Conservation (phyloP, 92 coral and sea anemone genomes). For the Hydrozoanthus gracilis region DNA sequence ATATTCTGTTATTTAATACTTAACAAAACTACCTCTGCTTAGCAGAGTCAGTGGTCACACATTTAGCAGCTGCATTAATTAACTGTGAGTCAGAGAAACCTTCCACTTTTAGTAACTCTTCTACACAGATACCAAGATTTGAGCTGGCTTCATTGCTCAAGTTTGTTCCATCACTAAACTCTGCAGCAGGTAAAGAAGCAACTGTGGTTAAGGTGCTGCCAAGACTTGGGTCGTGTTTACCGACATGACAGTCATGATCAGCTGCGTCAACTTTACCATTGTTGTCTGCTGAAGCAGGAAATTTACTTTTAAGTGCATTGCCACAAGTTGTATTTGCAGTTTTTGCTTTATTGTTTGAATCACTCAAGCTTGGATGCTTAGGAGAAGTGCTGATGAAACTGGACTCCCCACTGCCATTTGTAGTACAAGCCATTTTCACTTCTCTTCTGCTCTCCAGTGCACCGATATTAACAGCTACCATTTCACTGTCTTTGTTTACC, state of each 20-base stretch:
- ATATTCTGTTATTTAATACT: neutral
- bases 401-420: neutral
- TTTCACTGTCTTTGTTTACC: neutral
- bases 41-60: neutral
- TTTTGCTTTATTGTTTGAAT: neutral
- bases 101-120: conserved; percentile 57
- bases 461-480: neutral
- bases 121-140: conserved; percentile 14
- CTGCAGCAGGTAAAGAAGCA: neutral
- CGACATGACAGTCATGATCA: no score
- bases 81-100: conserved; percentile 89
- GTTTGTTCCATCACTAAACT: neutral
- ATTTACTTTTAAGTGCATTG: neutral
- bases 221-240: no score
- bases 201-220: no score
- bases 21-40: conserved; percentile 15
- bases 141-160: neutral
- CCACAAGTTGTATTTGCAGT: neutral
- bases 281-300: neutral
- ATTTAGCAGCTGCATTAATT: conserved; percentile 50
- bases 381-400: neutral
- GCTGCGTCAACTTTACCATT: neutral
- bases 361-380: neutral
- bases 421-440: neutral
- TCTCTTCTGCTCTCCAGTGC: neutral